Percentiles rank a stretch among this genome's conserved stretches.
Conservation (phyloP, 2,888 invertebrate species). For the Tortrix viridana region DNA sequence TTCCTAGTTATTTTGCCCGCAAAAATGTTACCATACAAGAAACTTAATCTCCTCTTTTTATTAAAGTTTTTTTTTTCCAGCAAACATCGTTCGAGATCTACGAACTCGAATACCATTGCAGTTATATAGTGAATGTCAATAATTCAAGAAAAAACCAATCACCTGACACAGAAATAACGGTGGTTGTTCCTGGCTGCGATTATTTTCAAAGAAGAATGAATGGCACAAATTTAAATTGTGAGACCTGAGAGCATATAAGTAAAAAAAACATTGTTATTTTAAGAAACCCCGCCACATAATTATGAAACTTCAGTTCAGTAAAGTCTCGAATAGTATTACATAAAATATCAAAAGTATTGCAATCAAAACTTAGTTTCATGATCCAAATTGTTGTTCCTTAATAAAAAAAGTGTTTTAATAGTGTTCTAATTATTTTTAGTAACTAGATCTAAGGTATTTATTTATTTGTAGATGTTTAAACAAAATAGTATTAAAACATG, state of each 20-base stretch:
- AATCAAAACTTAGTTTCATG: not conserved
- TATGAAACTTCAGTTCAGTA: too few relatives aligned
- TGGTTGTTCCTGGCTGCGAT: conserved; percentile 82
- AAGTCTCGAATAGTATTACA: too few relatives aligned
- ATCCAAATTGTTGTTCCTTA: conserved; percentile 3
- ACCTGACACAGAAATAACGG: conserved; percentile 76
- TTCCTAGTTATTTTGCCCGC: conserved; percentile 11
- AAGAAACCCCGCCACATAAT: too few relatives aligned
- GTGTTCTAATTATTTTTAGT: conserved; percentile 1
- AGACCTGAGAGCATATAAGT: conserved; percentile 31
- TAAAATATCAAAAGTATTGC: not conserved
- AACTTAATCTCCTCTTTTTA: conserved; percentile 1
- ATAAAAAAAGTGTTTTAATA: conserved; percentile 4
- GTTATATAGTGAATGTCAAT: conserved; percentile 81
- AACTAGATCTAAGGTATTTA: conserved; percentile 13
- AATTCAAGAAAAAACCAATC: conserved; percentile 60
- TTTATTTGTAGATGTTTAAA: conserved; percentile 23
- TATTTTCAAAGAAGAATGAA: conserved; percentile 72
- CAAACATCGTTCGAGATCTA: conserved; percentile 81
- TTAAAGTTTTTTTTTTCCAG: conserved; percentile 63
- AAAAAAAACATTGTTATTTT: too few relatives aligned
- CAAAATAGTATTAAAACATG: not conserved
- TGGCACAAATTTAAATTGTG: conserved; percentile 57
- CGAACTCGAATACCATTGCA: conserved; percentile 83
- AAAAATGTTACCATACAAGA: conserved; percentile 36